Conservation (phyloP, 2,113 vertebrate genomes). For the Lycaon pictus region DNA sequence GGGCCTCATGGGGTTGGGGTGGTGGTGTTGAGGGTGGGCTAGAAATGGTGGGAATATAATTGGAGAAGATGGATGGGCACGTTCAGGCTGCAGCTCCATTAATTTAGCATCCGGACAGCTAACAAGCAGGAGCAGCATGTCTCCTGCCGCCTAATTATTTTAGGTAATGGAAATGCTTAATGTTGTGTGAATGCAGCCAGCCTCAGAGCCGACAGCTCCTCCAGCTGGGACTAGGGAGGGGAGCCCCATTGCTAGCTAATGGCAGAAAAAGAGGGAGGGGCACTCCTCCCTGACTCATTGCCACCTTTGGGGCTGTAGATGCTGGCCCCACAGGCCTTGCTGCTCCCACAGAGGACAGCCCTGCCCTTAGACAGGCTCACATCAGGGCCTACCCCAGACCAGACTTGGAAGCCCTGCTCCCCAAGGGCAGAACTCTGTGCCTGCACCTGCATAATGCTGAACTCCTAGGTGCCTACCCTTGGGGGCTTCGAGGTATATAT, state of each 20-base stretch:
- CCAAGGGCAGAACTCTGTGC: neutral
- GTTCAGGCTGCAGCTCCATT: conserved; percentile 89
- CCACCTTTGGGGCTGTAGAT: neutral
- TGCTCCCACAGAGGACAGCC: neutral
- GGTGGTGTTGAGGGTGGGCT: conserved; percentile 73
- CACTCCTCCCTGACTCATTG: neutral
- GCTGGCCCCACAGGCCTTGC: neutral
- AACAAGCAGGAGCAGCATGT: conserved; percentile 89
- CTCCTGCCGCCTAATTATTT: conserved; percentile 92
- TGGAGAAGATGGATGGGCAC: conserved; percentile 90
- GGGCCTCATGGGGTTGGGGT: neutral
- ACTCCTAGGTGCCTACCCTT: neutral
- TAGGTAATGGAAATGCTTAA: conserved; percentile 93
- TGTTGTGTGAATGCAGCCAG: conserved; percentile 90
- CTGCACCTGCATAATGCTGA: neutral
- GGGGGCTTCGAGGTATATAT: neutral
- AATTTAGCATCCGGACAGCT: conserved; percentile 92
- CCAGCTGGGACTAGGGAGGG: conserved; percentile 47
- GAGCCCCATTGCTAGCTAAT: conserved; percentile 52
- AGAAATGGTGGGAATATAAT: conserved; percentile 85
- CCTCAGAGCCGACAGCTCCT: conserved; percentile 85
- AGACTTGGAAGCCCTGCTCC: neutral
- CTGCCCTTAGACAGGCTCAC: neutral
- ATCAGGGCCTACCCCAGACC: neutral
- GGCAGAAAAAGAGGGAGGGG: neutral